These are phyloP conservation scores for Synanthedon formicaeformis DNA, from an alignment of 2,888 invertebrate genomes.

Conservation along the genomic window DNA sequence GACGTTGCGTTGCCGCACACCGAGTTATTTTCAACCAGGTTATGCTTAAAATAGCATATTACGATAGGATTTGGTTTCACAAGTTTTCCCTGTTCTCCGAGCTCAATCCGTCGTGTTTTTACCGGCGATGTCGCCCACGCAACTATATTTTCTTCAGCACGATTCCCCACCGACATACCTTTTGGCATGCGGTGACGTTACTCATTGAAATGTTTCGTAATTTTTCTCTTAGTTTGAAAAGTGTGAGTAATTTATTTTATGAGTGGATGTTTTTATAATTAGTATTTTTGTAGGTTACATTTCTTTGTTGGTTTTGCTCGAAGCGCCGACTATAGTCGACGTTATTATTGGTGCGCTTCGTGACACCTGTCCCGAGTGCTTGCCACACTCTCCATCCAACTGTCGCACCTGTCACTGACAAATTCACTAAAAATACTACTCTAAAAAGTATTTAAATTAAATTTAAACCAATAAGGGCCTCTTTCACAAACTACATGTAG, in stretches of 20 bases:
- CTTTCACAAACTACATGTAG: too few species aligned
- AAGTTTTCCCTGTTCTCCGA: conserved; percentile 57
- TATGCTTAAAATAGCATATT: conserved; percentile 70
- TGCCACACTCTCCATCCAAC: background rate
- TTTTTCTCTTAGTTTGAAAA: too few species aligned
- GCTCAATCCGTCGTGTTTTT: conserved; percentile 8
- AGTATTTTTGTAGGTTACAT: background rate
- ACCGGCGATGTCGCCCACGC: conserved; percentile 45
- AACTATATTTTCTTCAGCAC: conserved; percentile 41
- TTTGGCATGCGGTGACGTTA: too few species aligned
- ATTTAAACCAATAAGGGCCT: conserved; percentile 3
- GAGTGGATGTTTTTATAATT: background rate
- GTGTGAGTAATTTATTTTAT: background rate
- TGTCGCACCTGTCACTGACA: conserved; percentile 29
- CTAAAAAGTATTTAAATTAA: conserved; percentile 22
- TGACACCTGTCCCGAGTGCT: conserved; percentile 19
- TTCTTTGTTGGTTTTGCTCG: background rate
- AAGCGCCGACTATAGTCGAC: background rate
- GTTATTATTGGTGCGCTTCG: conserved; percentile 6
- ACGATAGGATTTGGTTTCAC: conserved; percentile 71
- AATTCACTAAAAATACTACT: conserved; percentile 28
- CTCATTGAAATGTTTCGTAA: too few species aligned
- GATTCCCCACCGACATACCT: conserved; percentile 23
- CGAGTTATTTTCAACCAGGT: conserved; percentile 65
- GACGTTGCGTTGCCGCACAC: conserved; percentile 64